These are phyloP conservation scores for Cryptoblepharus egeriae DNA, from an alignment of 2,797 vertebrate genomes.

Conservation along the genomic window DNA sequence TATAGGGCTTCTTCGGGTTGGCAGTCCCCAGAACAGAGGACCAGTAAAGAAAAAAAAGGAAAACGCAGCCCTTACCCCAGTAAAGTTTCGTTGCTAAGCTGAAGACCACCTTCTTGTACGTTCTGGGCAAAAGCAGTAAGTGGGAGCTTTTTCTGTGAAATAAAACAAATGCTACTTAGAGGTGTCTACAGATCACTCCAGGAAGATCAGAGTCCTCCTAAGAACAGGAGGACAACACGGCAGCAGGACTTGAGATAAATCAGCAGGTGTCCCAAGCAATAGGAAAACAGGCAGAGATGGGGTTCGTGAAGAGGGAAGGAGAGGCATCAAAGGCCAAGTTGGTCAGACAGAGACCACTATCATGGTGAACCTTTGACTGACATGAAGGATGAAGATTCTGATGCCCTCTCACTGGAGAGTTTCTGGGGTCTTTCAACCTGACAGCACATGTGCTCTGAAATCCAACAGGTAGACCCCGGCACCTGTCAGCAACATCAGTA, in stretches of 20 bases:
- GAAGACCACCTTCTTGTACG: constrained; percentile 91
- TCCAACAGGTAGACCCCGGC: background rate
- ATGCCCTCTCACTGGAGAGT: no score
- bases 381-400: background rate
- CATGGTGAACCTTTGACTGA: background rate
- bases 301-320: background rate
- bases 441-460: background rate
- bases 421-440: background rate
- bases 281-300: background rate
- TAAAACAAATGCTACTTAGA: constrained; percentile 52
- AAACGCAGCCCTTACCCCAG: constrained; percentile 85
- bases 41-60: background rate
- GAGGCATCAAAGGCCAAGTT: background rate
- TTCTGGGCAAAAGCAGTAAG: constrained; percentile 92
- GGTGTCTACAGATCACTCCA: no score
- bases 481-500: no score
- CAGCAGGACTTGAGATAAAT: background rate
- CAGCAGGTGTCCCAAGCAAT: background rate
- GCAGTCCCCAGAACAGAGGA: background rate
- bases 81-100: constrained; percentile 92
- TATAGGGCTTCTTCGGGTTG: background rate
- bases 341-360: background rate
- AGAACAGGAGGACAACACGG: background rate
- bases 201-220: background rate
- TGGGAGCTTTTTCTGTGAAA: constrained; percentile 92